Percentiles rank a stretch among this genome's conserved stretches.
Evolutionary conservation across 2,888 invertebrate genomes (phyloP).

Genomic region (Hypercompe scribonia): DNA sequence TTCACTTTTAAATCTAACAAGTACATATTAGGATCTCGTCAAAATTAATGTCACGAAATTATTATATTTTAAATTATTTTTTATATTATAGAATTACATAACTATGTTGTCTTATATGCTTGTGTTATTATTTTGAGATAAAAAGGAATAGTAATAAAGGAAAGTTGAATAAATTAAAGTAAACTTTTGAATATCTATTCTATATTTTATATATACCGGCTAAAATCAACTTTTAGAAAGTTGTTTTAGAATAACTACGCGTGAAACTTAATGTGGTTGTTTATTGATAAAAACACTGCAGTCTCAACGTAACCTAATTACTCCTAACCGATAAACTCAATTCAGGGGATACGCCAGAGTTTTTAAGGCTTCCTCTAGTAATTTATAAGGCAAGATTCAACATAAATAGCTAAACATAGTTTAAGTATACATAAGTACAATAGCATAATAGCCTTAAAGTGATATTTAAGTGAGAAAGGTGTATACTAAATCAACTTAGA

Average conservation of each 20-base stretch:
- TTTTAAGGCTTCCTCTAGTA: conserved; percentile 7
- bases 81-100: background rate
- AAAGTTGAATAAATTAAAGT: background rate
- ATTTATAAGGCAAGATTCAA: background rate
- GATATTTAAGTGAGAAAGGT: background rate
- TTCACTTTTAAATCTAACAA: background rate
- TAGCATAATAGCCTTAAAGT: background rate
- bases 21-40: background rate
- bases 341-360: conserved; percentile 1
- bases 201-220: background rate
- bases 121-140: background rate
- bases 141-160: background rate
- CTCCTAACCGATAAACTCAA: background rate
- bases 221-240: background rate
- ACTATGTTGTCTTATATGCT: background rate
- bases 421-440: background rate
- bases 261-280: background rate
- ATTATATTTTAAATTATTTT: background rate
- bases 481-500: background rate
- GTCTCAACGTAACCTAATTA: background rate
- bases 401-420: background rate
- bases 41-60: background rate
- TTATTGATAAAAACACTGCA: background rate
- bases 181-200: background rate
- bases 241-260: background rate